Conservation (phyloP, 2,797 vertebrate genomes). For the Macrochelys suwanniensis region DNA sequence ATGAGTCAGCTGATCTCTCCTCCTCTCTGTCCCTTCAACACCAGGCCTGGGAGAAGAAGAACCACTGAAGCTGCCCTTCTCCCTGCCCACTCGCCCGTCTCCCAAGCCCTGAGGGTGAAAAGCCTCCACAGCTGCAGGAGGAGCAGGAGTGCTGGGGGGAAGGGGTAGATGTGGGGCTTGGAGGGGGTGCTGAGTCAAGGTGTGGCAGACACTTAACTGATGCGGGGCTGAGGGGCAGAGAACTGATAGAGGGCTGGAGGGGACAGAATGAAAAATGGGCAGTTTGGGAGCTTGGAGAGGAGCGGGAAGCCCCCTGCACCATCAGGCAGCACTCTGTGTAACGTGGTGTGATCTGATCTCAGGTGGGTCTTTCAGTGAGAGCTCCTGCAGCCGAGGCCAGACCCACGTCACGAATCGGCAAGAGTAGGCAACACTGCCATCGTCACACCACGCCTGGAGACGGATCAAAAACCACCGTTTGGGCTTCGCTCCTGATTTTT, state of each 20-base stretch:
- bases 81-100: not conserved
- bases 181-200: not conserved
- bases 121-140: not conserved
- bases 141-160: not conserved
- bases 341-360: not conserved
- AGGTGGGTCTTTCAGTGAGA: conserved; percentile 47
- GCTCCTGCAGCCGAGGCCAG: conserved; percentile 23
- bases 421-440: conserved; percentile 15
- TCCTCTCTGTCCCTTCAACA: no score
- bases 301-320: conserved; percentile 12
- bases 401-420: conserved; percentile 26
- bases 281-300: not conserved
- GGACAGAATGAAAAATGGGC: not conserved
- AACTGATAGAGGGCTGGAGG: accelerated
- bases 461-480: not conserved
- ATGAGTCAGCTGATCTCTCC: not conserved
- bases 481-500: not conserved
- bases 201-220: not conserved
- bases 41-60: not conserved
- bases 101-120: accelerated
- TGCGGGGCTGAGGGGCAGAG: not conserved
- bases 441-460: not conserved
- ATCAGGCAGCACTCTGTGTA: no score
- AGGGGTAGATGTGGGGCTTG: not conserved
- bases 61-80: not conserved